Percentiles rank a stretch among this genome's conserved stretches.
phyloP scores from a whole-genome alignment of 2,797 vertebrate genomes.

The Malacoctenus gilli region DNA sequence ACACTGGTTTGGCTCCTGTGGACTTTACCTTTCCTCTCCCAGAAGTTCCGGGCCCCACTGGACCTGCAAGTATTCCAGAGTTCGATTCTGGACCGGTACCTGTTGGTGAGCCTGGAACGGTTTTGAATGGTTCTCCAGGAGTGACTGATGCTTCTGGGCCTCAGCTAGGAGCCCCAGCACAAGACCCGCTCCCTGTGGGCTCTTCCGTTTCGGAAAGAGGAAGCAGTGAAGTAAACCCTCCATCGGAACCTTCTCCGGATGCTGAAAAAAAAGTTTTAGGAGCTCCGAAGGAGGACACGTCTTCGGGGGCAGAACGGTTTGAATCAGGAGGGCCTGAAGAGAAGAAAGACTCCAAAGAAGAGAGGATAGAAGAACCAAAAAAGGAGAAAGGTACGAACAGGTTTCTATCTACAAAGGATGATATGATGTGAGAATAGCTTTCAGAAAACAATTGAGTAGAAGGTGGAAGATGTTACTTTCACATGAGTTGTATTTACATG shows the following conservation, averaged over 20 bases:
- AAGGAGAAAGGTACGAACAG: conserved; percentile 58
- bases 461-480: no score
- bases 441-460: no score
- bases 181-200: conserved; percentile 8
- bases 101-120: conserved; percentile 3
- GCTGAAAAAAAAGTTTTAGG: background rate
- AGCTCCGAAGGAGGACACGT: conserved; percentile 4
- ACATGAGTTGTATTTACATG: no score
- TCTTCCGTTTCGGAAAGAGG: no score
- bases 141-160: no score
- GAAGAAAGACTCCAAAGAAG: conserved; percentile 24
- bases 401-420: no score
- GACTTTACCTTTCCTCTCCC: conserved; percentile 49
- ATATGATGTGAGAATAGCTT: no score
- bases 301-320: conserved; percentile 16
- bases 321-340: conserved; percentile 1
- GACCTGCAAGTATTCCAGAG: conserved; percentile 23
- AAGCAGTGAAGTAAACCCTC: background rate
- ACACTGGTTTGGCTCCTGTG: conserved; percentile 35
- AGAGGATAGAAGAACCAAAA: conserved; percentile 25
- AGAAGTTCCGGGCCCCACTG: conserved; percentile 23
- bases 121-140: background rate
- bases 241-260: background rate
- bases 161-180: background rate
- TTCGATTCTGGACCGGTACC: conserved; percentile 4